Evolutionary conservation across 2,888 invertebrate species (phyloP), one percentile per base, ranked within the genome.

Genomic region (Phoronis australis): DNA sequence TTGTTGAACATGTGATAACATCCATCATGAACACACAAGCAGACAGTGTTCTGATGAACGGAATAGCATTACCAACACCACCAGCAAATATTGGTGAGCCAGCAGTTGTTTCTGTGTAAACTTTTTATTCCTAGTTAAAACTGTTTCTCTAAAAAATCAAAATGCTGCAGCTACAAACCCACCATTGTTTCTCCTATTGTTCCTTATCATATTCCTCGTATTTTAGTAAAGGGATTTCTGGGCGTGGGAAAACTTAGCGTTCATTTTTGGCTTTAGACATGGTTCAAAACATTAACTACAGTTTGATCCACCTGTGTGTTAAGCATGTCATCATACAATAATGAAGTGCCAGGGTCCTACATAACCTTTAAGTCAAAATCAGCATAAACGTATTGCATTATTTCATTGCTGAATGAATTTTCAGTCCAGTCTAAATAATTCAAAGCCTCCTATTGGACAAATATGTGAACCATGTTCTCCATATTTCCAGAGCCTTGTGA

Each of bases 1-100:
- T 68, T 23, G 60, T 66, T 23, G 53, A 51, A 9, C 57, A 64
- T 43, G 61, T 71, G 0, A 42, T 71, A 4, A 54, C 57, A 18
- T 54, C 60, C 4, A 45, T 71, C 27, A 64, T 63, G 44, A 55
- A 60, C 6, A 67, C 63, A 35, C 57, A 61, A 4, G 51, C 62
- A 20, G 63, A 64, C 4, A 59, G 60, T 6, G 55, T 69, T 5
- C 50, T 55, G 4, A 58, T 71, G 37, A 71, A 69, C 4, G 50
- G 50, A 6, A 59, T 61, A 1, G 60, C 60, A 5, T 58, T 73
- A 22, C 69, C 72, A 2, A 60, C 65, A 18, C 72, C 73, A 22
- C 69, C 69, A 4, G 61, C 65, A 35, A 64, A 68, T 61, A 61
- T 70, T 41, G 72, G 73, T 72, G 55, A 62, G 70, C 62, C 18